Conservation (phyloP, 2,113 vertebrate genomes). For the Aramus guarauna region DNA sequence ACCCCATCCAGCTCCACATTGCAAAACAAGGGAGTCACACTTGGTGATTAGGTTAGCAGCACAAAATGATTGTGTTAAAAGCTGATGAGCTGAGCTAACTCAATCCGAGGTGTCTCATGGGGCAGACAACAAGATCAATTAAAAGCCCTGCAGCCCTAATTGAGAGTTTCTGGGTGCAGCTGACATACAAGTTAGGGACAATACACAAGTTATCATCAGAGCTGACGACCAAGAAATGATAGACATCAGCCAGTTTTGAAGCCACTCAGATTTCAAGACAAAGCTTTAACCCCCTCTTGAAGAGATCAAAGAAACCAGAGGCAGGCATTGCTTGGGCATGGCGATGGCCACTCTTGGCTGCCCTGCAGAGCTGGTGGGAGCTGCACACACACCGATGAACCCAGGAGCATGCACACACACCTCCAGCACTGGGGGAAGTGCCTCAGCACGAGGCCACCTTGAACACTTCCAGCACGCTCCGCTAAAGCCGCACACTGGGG, state of each 20-base stretch:
- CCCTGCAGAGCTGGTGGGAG: not conserved
- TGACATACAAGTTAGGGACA: not conserved
- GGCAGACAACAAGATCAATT: constrained; percentile 36
- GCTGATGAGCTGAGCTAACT: constrained; percentile 50
- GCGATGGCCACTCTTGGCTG: not conserved
- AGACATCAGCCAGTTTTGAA: not conserved
- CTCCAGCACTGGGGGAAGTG: not conserved
- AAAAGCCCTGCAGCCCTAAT: constrained; percentile 29
- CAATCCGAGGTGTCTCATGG: constrained; percentile 32
- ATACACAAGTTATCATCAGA: not conserved
- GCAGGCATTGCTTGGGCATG: not conserved
- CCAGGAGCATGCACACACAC: not conserved
- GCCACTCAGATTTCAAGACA: not conserved
- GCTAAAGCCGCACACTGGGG: not conserved
- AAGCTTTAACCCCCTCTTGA: not conserved
- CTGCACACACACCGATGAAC: not conserved
- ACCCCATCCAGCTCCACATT: not conserved
- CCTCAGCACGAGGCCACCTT: not conserved
- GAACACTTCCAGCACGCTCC: not conserved
- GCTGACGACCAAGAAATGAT: not conserved
- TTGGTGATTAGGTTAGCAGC: constrained; percentile 41
- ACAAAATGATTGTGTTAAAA: constrained; percentile 52
- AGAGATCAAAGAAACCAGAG: not conserved
- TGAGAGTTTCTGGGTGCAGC: not conserved
- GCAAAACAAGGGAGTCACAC: constrained; percentile 25